These are phyloP conservation scores for Emydura subglobosa DNA, from an alignment of 2,113 vertebrate genomes.

Conservation along the genomic window DNA sequence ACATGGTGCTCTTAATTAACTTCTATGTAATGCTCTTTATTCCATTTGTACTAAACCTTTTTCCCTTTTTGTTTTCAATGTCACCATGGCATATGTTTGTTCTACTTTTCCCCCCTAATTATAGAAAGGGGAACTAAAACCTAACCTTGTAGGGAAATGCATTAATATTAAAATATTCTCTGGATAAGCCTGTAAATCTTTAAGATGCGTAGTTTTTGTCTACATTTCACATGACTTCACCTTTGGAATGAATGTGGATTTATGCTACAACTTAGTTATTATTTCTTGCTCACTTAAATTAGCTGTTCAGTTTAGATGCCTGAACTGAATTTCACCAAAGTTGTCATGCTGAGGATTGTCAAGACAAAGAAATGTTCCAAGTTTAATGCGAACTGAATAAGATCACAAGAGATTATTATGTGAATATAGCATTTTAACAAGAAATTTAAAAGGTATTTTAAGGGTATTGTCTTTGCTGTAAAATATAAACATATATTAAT, in stretches of 20 bases:
- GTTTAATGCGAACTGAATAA: not conserved
- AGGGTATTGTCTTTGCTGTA: not conserved
- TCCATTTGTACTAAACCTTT: not conserved
- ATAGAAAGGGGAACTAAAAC: not conserved
- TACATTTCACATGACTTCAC: not conserved
- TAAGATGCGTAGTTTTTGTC: not conserved
- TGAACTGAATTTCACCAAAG: not conserved
- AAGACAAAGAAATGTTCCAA: not conserved
- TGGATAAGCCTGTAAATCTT: conserved; percentile 23
- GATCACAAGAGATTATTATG: not conserved
- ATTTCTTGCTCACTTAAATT: conserved; percentile 28
- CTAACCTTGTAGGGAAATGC: conserved; percentile 12
- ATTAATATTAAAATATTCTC: conserved; percentile 52
- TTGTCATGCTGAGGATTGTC: not conserved
- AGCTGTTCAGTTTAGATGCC: not conserved
- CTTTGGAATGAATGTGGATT: conserved; percentile 5
- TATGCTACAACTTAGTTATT: not conserved
- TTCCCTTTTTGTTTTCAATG: not conserved
- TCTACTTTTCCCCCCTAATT: not conserved
- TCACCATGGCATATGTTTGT: not conserved
- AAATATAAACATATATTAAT: conserved; percentile 18
- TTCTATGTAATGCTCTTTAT: not conserved
- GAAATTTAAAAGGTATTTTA: conserved; percentile 19
- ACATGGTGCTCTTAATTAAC: conserved; percentile 24
- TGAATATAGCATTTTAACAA: not conserved